Conservation (phyloP, 2,888 invertebrate species). For the Noctua fimbriata region DNA sequence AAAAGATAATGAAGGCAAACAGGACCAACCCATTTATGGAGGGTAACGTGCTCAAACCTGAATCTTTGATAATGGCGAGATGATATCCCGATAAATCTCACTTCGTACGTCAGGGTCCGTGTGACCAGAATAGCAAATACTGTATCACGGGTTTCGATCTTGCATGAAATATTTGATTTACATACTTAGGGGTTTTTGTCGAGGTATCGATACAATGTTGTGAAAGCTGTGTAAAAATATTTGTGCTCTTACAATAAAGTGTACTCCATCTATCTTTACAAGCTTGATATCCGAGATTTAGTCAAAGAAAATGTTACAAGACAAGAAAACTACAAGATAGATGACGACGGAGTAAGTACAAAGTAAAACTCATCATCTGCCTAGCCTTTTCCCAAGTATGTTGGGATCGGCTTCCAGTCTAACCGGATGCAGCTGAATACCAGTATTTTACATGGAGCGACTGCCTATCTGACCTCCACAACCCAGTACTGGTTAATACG, state of each 20-base stretch:
- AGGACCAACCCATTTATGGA: conserved; percentile 45
- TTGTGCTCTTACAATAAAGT: neutral
- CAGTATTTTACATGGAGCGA: no score
- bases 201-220: neutral
- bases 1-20: conserved; percentile 52
- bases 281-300: neutral
- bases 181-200: conserved; percentile 15
- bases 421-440: no score
- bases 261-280: neutral
- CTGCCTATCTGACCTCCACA: no score
- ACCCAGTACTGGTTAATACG: no score
- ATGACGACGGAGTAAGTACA: neutral
- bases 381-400: no score
- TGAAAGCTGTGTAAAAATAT: neutral
- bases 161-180: conserved; percentile 45
- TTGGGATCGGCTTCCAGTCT: no score
- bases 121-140: conserved; percentile 57
- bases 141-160: conserved; percentile 48
- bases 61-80: conserved; percentile 60
- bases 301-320: neutral
- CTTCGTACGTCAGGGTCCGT: conserved; percentile 46
- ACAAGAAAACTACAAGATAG: neutral
- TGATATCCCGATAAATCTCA: conserved; percentile 64
- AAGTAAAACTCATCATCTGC: neutral
- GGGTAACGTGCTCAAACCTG: conserved; percentile 44